A percentile compares a stretch with the other conserved stretches of the same genome.
Conservation (phyloP, 1,140 invertebrate genomes). For the Scaptomyza montana region DNA sequence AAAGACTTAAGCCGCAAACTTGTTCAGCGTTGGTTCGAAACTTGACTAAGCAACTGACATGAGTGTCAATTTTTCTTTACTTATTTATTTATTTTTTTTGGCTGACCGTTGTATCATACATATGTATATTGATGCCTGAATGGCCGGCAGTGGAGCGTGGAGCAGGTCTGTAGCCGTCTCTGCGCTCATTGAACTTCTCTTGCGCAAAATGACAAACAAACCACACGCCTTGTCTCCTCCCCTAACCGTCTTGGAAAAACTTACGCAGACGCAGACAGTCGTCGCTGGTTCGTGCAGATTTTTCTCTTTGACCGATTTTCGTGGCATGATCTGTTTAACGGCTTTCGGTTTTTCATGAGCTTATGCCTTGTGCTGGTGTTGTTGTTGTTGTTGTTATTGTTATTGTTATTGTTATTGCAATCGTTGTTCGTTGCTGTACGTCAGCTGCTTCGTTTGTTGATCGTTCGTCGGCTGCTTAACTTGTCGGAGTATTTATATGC, state of each 20-base stretch:
- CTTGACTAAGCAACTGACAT: conserved; percentile 26
- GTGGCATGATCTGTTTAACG: conserved; percentile 81
- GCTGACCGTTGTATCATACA: conserved; percentile 7
- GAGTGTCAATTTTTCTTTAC: not conserved
- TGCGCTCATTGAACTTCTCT: conserved; percentile 76
- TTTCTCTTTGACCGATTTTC: conserved; percentile 80
- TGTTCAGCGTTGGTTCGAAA: conserved; percentile 21
- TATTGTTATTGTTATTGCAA: conserved; percentile 24
- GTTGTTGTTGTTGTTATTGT: conserved; percentile 33
- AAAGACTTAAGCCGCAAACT: conserved; percentile 59
- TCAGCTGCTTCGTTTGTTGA: conserved; percentile 18
- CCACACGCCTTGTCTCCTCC: not conserved
- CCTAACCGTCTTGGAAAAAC: conserved; percentile 18
- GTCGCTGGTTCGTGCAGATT: conserved; percentile 64
- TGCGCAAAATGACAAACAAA: conserved; percentile 63
- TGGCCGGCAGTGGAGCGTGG: conserved; percentile 58
- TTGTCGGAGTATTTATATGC: conserved; percentile 68
- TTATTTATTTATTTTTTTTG: not conserved
- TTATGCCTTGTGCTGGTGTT: conserved; percentile 20
- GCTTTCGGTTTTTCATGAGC: conserved; percentile 75
- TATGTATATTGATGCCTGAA: conserved; percentile 3
- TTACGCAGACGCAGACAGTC: conserved; percentile 33
- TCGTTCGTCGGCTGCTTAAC: conserved; percentile 15
- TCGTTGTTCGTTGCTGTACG: conserved; percentile 40
- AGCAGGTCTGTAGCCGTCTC: conserved; percentile 43